Base-by-base conservation (phyloP, 2,888 invertebrate genomes). In the Colostygia pectinataria region DNA sequence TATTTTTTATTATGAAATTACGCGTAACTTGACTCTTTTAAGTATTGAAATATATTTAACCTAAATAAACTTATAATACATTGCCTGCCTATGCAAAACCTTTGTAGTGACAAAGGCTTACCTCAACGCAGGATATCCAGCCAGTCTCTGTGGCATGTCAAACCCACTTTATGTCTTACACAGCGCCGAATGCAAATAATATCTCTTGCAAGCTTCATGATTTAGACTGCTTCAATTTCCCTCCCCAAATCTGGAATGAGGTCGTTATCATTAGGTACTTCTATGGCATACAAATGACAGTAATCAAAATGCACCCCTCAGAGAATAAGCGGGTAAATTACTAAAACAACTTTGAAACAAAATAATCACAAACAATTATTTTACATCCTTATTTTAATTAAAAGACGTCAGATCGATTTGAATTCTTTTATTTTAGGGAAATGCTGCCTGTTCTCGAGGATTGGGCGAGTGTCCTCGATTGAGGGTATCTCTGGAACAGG, bases 111-210 rank as follows among this genome's bases (percentile, higher is more conserved):
- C 6, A 38, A 25, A 31, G 33, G 25, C 15, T 74, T 71, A 74
- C 72, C 66, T 66, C 59, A 65, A 63, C 70, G 71, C 66, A 69
- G 83, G 83, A 83, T 83, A 83, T 84, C 82, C 75, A 80, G 64
- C 82, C 75, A 80, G 64, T 65, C 68, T 68, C 71, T 69, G 66
- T 68, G 65, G 65, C 66, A 71, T 68, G 67, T 69, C 68, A 65
- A 70, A 73, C 68, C 72, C 74, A 65, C 65, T 59, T 68, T 67
- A 65, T 45, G 54, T 55, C 52, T 53, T 53, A 48, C 55, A 51
- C 57, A 59, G 57, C 58, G 56, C 53, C 55, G 51, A 57, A 62
- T 59, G 56, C 53, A 59, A 57, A 57, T 59, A 57, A 46, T 50
- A 50, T 52, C 34, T 52, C 49, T 48, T 44, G 47, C 51, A 55